Evolutionary conservation across 2,888 invertebrate species (phyloP).

Genomic region (Phasia obesa): DNA sequence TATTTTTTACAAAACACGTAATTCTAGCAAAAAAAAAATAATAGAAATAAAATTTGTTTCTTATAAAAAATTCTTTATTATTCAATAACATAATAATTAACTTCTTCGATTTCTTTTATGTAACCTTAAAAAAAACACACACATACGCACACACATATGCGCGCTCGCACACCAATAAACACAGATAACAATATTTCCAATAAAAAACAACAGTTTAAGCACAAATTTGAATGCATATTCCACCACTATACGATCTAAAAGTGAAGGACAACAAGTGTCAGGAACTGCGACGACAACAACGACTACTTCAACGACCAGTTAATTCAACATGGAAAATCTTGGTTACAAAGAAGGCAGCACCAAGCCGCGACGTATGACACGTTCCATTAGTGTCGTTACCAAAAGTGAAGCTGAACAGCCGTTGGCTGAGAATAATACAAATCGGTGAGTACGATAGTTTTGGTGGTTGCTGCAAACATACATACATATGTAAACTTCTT

Average conservation of each 20-base stretch:
- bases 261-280: constrained; percentile 66
- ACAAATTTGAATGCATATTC: constrained; percentile 63
- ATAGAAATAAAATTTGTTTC: background rate
- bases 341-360: constrained; percentile 85
- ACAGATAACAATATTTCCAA: constrained; percentile 40
- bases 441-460: too few species aligned
- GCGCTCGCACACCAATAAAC: background rate
- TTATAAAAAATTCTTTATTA: background rate
- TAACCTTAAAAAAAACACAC: background rate
- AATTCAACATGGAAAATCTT: constrained; percentile 85
- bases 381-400: constrained; percentile 81
- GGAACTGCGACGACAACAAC: constrained; percentile 38
- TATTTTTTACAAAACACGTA: constrained; percentile 6
- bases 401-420: constrained; percentile 82
- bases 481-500: too few species aligned
- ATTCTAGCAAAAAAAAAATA: background rate
- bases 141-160: background rate
- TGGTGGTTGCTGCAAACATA: too few species aligned
- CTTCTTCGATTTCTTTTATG: constrained; percentile 11
- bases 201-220: constrained; percentile 33
- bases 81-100: constrained; percentile 11
- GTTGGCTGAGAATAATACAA: constrained; percentile 80
- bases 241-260: constrained; percentile 41
- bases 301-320: constrained; percentile 29
- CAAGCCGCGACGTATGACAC: constrained; percentile 82